These are phyloP conservation scores for Agrochola macilenta DNA, from an alignment of 2,888 invertebrate genomes.

Conservation along the genomic window DNA sequence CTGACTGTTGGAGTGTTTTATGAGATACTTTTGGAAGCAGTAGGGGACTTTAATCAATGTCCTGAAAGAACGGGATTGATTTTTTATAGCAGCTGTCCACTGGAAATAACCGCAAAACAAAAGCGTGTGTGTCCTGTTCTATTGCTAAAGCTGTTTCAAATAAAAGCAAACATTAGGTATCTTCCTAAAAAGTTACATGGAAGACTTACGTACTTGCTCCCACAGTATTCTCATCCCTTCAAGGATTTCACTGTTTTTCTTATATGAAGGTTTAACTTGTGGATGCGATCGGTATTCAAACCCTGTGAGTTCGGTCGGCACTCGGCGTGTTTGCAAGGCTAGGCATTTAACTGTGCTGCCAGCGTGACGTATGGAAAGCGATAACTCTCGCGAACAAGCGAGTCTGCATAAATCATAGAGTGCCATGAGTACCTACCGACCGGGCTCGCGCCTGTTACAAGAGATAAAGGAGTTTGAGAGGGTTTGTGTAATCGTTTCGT, in stretches of 20 bases:
- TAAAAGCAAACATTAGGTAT: neutral
- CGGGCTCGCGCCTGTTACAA: constrained; percentile 31
- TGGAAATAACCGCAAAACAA: constrained; percentile 7
- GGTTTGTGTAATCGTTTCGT: constrained; percentile 45
- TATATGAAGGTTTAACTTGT: neutral
- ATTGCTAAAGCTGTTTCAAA: neutral
- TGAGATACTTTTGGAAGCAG: constrained; percentile 31
- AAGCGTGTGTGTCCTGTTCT: neutral
- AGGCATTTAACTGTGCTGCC: constrained; percentile 36
- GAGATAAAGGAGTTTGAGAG: constrained; percentile 46
- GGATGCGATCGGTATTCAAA: neutral
- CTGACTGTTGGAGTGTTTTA: constrained; percentile 40
- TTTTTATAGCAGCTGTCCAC: constrained; percentile 23
- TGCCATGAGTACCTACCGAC: constrained; percentile 22
- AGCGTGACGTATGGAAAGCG: constrained; percentile 57
- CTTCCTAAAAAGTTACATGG: neutral
- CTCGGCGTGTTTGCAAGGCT: constrained; percentile 24
- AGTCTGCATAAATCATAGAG: constrained; percentile 61
- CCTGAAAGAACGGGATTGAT: constrained; percentile 24
- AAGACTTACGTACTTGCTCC: too few relatives aligned
- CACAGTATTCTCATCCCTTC: neutral
- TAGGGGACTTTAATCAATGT: constrained; percentile 40
- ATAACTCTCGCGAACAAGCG: constrained; percentile 56
- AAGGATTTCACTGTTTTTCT: neutral
- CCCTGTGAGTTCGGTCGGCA: constrained; percentile 8